These are phyloP conservation scores for Eciton burchellii DNA, from an alignment of 1,140 invertebrate genomes.

Conservation along the genomic window DNA sequence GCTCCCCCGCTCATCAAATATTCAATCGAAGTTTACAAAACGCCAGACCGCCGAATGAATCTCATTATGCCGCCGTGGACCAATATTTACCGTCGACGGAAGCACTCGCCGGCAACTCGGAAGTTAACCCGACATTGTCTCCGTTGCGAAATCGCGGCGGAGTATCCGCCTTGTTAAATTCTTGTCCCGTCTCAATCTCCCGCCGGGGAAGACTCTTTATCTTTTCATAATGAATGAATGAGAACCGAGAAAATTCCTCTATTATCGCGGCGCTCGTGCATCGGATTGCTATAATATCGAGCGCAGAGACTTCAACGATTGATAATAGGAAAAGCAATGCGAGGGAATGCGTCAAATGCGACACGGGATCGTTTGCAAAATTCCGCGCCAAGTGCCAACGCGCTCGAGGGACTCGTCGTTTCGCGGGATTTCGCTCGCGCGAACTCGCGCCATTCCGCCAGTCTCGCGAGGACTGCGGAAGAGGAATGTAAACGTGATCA, in stretches of 20 bases:
- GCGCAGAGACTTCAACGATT: neutral
- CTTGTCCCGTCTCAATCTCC: neutral
- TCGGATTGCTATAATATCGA: too few species aligned
- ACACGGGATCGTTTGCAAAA: neutral
- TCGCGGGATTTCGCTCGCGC: neutral
- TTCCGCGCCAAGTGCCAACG: neutral
- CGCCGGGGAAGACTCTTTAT: neutral
- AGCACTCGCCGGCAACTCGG: slow-evolving; percentile 21
- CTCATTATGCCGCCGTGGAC: slow-evolving; percentile 49
- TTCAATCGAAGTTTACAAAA: slow-evolving; percentile 65
- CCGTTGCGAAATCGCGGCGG: slow-evolving; percentile 8
- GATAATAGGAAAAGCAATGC: neutral
- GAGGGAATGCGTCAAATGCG: too few species aligned
- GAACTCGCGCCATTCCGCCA: too few species aligned
- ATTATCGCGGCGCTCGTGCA: neutral
- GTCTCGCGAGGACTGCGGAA: neutral
- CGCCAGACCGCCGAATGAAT: slow-evolving; percentile 51
- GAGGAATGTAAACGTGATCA: neutral
- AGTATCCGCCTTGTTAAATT: neutral
- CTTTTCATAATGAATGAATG: neutral
- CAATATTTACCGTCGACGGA: slow-evolving; percentile 38
- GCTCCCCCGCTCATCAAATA: slow-evolving; percentile 61
- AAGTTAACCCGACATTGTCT: slow-evolving; percentile 51
- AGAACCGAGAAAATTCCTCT: neutral
- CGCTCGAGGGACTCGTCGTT: neutral